phyloP scores from a whole-genome alignment of 1,140 invertebrate species.

The Penaeus vannamei region DNA sequence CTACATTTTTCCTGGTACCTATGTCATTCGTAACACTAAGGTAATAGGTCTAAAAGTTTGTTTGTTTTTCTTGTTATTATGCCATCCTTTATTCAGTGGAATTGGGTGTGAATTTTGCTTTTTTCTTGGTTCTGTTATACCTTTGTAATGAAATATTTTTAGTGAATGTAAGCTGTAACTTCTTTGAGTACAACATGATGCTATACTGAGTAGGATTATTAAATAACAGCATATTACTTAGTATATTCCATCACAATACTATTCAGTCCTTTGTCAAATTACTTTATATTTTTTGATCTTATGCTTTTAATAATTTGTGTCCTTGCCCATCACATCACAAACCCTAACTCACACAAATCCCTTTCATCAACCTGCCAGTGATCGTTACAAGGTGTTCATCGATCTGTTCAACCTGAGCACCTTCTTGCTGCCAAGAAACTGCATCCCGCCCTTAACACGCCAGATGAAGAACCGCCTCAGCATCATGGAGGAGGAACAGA shows the following conservation, averaged over 20 bases:
- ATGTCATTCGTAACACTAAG: no score
- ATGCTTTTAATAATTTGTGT: background rate
- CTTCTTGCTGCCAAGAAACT: constrained; percentile 91
- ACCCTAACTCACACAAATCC: constrained; percentile 50
- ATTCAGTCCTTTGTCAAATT: background rate
- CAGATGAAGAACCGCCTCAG: constrained; percentile 75
- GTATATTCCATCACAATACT: no score
- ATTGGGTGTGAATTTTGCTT: no score
- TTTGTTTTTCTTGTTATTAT: background rate
- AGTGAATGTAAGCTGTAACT: no score
- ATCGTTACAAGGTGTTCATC: constrained; percentile 98
- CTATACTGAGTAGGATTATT: no score
- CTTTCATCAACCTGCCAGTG: constrained; percentile 77
- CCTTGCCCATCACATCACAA: background rate
- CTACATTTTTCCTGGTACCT: no score
- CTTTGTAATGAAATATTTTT: no score
- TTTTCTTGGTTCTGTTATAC: no score
- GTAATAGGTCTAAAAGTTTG: no score
- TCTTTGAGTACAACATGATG: no score
- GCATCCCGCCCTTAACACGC: constrained; percentile 88
- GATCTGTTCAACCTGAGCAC: constrained; percentile 98
- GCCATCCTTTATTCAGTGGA: no score
- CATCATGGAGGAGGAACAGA: constrained; percentile 53
- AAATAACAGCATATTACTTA: no score
- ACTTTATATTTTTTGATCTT: background rate